These are phyloP conservation scores for Porphyrio hochstetteri DNA, from an alignment of 2,113 vertebrate genomes.

Conservation along the genomic window DNA sequence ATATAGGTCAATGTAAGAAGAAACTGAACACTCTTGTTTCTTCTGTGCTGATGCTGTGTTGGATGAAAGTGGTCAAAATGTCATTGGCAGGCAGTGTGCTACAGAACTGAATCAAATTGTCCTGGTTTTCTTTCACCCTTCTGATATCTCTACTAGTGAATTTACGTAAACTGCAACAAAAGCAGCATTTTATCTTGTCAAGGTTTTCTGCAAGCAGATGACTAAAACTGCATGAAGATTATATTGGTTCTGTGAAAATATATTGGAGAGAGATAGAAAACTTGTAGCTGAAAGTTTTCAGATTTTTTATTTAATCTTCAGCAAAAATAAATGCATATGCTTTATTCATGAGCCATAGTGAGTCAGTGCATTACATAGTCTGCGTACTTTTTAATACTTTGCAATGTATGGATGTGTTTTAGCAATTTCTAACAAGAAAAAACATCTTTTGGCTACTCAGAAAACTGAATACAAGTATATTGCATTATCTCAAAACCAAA, in stretches of 20 bases:
- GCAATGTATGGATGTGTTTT: not conserved
- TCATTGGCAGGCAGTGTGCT: not conserved
- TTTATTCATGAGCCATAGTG: slow-evolving; percentile 57
- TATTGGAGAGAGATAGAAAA: not conserved
- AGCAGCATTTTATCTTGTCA: not conserved
- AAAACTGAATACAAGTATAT: not conserved
- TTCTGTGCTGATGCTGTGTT: not conserved
- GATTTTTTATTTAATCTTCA: not conserved
- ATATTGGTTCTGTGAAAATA: not conserved
- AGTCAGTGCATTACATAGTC: slow-evolving; percentile 21
- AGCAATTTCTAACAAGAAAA: not conserved
- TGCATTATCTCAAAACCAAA: not conserved
- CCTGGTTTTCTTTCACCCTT: not conserved
- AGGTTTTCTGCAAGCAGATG: not conserved
- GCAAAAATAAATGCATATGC: not conserved
- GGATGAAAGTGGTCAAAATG: not conserved
- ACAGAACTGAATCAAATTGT: not conserved
- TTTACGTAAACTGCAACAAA: not conserved
- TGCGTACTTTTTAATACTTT: slow-evolving; percentile 6
- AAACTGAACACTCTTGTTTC: not conserved
- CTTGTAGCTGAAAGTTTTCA: not conserved
- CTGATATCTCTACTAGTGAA: not conserved
- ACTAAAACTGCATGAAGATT: not conserved
- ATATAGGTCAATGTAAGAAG: not conserved
- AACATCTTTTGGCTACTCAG: not conserved